Conservation (phyloP, 2,797 vertebrate species). For the Centroberyx gerrardi region DNA sequence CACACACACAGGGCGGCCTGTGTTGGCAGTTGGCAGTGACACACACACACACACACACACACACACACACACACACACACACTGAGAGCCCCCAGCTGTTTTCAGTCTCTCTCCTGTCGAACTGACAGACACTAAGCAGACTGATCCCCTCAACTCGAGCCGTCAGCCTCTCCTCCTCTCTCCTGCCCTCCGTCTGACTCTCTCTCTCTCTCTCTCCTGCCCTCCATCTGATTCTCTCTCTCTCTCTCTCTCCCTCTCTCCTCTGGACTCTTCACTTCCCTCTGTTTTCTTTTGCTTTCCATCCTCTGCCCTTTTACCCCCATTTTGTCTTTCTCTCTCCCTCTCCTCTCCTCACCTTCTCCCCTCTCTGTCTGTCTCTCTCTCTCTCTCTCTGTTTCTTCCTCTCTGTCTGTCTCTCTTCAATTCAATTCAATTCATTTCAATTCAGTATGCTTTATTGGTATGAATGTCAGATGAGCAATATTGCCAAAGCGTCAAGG, state of each 20-base stretch:
- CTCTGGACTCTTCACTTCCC: neutral
- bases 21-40: slow-evolving; percentile 49
- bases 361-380: neutral
- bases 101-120: slow-evolving; percentile 65
- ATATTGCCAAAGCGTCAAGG: too few relatives aligned
- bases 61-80: slow-evolving; percentile 44
- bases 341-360: neutral
- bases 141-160: slow-evolving; percentile 73
- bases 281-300: slow-evolving; percentile 10
- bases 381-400: neutral
- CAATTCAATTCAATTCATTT: too few relatives aligned
- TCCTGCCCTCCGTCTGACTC: slow-evolving; percentile 29
- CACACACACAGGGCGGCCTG: slow-evolving; percentile 56
- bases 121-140: slow-evolving; percentile 79
- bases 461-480: too few relatives aligned
- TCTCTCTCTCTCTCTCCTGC: slow-evolving; percentile 7
- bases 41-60: slow-evolving; percentile 27
- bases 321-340: slow-evolving; percentile 29
- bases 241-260: slow-evolving; percentile 5
- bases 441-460: too few relatives aligned
- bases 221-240: neutral
- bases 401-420: too few relatives aligned
- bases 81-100: slow-evolving; percentile 75
- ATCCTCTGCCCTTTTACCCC: slow-evolving; percentile 12
- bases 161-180: slow-evolving; percentile 54